Evolutionary conservation across 2,888 invertebrate genomes (phyloP), one percentile per base, ranked within the genome.

Genomic region (Cyclophora punctaria): DNA sequence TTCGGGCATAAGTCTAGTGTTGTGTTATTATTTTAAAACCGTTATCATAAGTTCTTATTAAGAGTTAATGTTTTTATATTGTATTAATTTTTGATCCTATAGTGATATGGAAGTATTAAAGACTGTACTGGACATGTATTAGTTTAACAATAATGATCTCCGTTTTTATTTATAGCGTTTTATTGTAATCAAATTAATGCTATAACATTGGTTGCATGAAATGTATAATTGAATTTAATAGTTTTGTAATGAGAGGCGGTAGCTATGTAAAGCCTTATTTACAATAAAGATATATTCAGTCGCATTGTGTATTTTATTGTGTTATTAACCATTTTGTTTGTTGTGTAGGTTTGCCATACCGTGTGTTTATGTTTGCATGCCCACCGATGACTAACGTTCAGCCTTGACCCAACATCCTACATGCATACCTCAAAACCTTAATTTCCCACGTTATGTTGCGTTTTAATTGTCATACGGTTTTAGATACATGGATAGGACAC

Each of bases 281-380:
- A 74, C 79, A 86, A 87, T 87, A 88, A 88, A 88, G 75, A 73
- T 80, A 20, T 87, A 83, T 83, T 83, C 77, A 80, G 73, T 80
- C 80, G 75, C 73, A 79, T 70, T 65, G 57, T 67, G 85, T 82
- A 84, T 89, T 87, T 88, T 80, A 86, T 88, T 88, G 71, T 66
- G 71, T 66, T 69, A 71, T 71, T 66, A 69, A 57, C 44, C 58
- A 55, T 67, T 75, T 79, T 77, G 78, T 85, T 86, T 67, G 73
- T 86, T 86, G 88, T 88, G 83, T 77, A 86, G 86, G 88, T 88
- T 88, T 88, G 88, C 88, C 88, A 86, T 83, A 83, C 81, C 80
- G 71, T 61, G 64, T 52, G 61, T 56, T 69, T 75, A 57, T 70
- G 66, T 75, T 73, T 75, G 73, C 75, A 74, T 74, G 73, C 58